Evolutionary conservation across 1,140 invertebrate species (phyloP).

Genomic region (Agrilus planipennis): DNA sequence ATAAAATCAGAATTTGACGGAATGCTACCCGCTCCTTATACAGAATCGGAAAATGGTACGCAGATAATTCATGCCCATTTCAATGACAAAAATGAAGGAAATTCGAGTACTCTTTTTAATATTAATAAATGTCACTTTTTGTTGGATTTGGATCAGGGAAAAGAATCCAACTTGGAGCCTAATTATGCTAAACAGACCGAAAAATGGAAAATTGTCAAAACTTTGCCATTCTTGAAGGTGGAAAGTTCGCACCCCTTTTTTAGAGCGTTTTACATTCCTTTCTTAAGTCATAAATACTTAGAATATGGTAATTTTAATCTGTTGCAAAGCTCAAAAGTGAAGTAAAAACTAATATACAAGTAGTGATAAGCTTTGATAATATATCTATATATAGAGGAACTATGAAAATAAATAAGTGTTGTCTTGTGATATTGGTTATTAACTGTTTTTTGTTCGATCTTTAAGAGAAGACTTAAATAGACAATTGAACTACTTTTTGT

Average conservation of each 20-base stretch:
- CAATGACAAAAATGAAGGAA: constrained; percentile 90
- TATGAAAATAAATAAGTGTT: no score
- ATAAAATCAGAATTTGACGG: constrained; percentile 88
- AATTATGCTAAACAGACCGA: constrained; percentile 61
- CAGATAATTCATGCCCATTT: constrained; percentile 75
- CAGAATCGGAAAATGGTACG: constrained; percentile 53
- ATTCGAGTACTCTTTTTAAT: constrained; percentile 60
- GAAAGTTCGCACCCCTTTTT: constrained; percentile 67
- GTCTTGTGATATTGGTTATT: no score
- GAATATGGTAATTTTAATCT: constrained; percentile 72
- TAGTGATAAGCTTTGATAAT: no score
- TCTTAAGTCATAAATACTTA: constrained; percentile 50
- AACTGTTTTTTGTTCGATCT: no score
- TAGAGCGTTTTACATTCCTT: constrained; percentile 82
- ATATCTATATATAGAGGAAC: no score
- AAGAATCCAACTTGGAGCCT: constrained; percentile 60
- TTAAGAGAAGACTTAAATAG: no score
- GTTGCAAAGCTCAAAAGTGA: no score
- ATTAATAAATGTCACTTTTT: constrained; percentile 71
- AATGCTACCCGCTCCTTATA: constrained; percentile 74
- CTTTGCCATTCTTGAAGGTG: constrained; percentile 66
- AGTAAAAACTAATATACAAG: no score
- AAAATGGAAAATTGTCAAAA: constrained; percentile 63
- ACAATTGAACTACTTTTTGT: no score
- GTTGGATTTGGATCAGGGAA: constrained; percentile 72